Evolutionary conservation across 1,140 invertebrate species (phyloP).

Genomic region (Oryctes rhinoceros): DNA sequence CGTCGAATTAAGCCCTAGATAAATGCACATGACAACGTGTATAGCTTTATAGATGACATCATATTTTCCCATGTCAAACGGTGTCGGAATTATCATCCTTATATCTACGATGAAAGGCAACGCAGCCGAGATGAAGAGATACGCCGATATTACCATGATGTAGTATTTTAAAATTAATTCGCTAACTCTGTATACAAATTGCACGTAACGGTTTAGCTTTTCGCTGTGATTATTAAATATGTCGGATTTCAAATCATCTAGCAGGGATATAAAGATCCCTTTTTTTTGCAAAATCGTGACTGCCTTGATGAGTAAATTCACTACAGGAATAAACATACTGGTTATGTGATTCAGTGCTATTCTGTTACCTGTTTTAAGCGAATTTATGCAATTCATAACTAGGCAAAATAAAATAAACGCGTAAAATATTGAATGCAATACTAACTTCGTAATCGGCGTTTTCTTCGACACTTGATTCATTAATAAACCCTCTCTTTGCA

Average conservation of each 20-base stretch:
- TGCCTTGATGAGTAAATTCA: not conserved
- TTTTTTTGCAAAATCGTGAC: not conserved
- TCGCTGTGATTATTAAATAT: not conserved
- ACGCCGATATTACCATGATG: not conserved
- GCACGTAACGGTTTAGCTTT: not conserved
- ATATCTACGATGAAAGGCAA: not conserved
- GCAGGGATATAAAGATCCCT: not conserved
- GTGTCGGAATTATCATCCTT: not conserved
- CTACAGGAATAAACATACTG: not conserved
- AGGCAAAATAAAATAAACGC: too few relatives aligned
- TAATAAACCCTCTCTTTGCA: too few relatives aligned
- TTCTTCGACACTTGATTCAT: too few relatives aligned
- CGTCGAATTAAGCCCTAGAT: not conserved
- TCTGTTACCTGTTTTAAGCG: not conserved
- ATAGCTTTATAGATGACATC: not conserved
- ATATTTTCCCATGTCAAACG: slow-evolving; percentile 24
- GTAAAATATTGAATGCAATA: too few relatives aligned
- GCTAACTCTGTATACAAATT: not conserved
- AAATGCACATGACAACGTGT: not conserved
- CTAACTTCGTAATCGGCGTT: too few relatives aligned
- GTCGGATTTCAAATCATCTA: slow-evolving; percentile 2
- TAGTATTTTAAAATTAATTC: not conserved
- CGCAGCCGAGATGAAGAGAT: not conserved
- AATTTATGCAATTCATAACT: too few relatives aligned
- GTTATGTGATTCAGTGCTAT: not conserved